Conservation (phyloP, 2,113 vertebrate genomes). For the Lutjanus erythropterus region DNA sequence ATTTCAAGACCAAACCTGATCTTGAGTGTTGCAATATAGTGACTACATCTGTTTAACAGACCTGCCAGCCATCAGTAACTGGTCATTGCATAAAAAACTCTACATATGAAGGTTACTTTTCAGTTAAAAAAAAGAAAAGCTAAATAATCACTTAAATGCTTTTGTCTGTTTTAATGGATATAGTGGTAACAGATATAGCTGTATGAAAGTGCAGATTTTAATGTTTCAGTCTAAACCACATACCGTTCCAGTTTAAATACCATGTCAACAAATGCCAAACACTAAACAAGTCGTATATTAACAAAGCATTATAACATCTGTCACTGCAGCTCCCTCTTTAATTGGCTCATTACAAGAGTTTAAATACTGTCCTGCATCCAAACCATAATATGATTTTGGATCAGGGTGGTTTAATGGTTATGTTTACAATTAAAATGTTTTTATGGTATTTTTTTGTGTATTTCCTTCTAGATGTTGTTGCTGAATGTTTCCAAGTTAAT, state of each 20-base stretch:
- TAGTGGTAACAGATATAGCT: background rate
- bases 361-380: background rate
- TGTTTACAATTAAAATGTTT: constrained; percentile 37
- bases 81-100: background rate
- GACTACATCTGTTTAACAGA: no score
- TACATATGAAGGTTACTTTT: background rate
- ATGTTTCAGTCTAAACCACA: constrained; percentile 21
- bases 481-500: background rate
- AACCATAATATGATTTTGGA: constrained; percentile 31
- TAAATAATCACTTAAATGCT: background rate
- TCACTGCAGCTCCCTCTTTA: background rate
- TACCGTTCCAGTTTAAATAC: background rate
- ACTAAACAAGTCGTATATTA: constrained; percentile 14
- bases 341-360: constrained; percentile 17
- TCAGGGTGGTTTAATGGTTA: constrained; percentile 6
- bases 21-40: no score
- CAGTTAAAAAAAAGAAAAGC: no score
- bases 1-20: no score
- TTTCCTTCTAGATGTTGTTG: constrained; percentile 10
- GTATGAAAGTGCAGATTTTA: constrained; percentile 11
- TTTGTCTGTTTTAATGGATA: background rate
- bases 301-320: constrained; percentile 2
- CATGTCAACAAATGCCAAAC: constrained; percentile 13
- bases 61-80: no score
- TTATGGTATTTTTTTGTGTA: constrained; percentile 12